phyloP scores from a whole-genome alignment of 2,888 invertebrate species.

The Clunio marinus region DNA sequence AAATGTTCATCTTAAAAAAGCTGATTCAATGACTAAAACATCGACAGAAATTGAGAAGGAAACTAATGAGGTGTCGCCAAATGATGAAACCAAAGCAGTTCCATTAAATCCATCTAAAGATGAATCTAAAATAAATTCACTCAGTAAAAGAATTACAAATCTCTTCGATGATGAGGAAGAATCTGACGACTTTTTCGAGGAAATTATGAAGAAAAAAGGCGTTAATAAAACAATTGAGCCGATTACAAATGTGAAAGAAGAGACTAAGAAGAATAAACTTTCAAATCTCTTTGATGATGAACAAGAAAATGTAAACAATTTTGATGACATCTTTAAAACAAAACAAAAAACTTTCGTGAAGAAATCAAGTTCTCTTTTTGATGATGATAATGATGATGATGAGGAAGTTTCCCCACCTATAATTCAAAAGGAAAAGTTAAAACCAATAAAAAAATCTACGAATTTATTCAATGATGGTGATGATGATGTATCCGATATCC shows the following conservation, averaged over 20 bases:
- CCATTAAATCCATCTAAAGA: too few relatives aligned
- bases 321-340: too few relatives aligned
- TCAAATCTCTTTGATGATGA: too few relatives aligned
- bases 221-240: neutral
- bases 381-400: constrained; percentile 40
- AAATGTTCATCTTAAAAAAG: constrained; percentile 21
- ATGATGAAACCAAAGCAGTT: too few relatives aligned
- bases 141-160: constrained; percentile 42
- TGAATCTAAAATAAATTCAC: too few relatives aligned
- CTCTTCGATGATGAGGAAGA: constrained; percentile 44
- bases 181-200: constrained; percentile 11
- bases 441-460: neutral
- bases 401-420: neutral
- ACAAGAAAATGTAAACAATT: constrained; percentile 38
- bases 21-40: neutral
- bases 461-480: neutral
- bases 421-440: neutral
- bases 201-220: constrained; percentile 26
- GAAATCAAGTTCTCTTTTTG: constrained; percentile 38
- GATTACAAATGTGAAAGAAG: too few relatives aligned
- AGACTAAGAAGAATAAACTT: too few relatives aligned
- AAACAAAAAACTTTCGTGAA: neutral
- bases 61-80: neutral
- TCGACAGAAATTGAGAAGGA: constrained; percentile 14
- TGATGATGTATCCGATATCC: neutral